phyloP scores from a whole-genome alignment of 2,888 invertebrate genomes.

The Drosophila longiperda region DNA sequence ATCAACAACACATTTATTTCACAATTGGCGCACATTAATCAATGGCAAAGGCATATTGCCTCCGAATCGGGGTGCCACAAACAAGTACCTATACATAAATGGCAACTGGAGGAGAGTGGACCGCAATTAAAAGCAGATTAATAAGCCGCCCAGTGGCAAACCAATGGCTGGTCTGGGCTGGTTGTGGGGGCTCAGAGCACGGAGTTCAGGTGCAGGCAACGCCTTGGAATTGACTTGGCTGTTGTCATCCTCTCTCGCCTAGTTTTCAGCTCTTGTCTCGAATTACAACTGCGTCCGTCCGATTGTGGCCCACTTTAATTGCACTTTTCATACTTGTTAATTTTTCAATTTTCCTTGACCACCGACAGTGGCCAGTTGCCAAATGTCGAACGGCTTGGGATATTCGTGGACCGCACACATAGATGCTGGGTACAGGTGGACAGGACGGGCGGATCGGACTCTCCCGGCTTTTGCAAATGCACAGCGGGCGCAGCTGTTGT shows the following conservation, averaged over 20 bases:
- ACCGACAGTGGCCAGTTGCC: slow-evolving; percentile 67
- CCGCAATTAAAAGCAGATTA: slow-evolving; percentile 83
- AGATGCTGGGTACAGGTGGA: slow-evolving; percentile 69
- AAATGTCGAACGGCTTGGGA: slow-evolving; percentile 66
- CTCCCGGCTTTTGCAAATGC: slow-evolving; percentile 43
- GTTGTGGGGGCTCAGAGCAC: slow-evolving; percentile 26
- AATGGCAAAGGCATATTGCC: slow-evolving; percentile 53
- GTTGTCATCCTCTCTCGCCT: slow-evolving; percentile 62
- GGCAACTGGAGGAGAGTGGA: slow-evolving; percentile 42
- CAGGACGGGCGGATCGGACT: slow-evolving; percentile 53
- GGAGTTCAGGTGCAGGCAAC: slow-evolving; percentile 52
- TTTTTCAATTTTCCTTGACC: slow-evolving; percentile 82
- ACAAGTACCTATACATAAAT: slow-evolving; percentile 27
- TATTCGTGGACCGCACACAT: slow-evolving; percentile 67
- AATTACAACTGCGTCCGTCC: slow-evolving; percentile 52
- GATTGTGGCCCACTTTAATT: slow-evolving; percentile 78
- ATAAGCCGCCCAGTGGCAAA: slow-evolving; percentile 75
- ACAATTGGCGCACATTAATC: slow-evolving; percentile 80
- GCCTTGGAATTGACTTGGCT: slow-evolving; percentile 24
- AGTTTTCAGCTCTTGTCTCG: slow-evolving; percentile 33
- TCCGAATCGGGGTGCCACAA: slow-evolving; percentile 62
- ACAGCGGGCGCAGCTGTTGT: slow-evolving; percentile 71
- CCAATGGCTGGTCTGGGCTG: slow-evolving; percentile 2
- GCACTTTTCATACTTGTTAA: slow-evolving; percentile 84
- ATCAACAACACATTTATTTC: slow-evolving; percentile 81